These are phyloP conservation scores for Drepana arcuata DNA, from an alignment of 1,140 invertebrate genomes.

Conservation along the genomic window DNA sequence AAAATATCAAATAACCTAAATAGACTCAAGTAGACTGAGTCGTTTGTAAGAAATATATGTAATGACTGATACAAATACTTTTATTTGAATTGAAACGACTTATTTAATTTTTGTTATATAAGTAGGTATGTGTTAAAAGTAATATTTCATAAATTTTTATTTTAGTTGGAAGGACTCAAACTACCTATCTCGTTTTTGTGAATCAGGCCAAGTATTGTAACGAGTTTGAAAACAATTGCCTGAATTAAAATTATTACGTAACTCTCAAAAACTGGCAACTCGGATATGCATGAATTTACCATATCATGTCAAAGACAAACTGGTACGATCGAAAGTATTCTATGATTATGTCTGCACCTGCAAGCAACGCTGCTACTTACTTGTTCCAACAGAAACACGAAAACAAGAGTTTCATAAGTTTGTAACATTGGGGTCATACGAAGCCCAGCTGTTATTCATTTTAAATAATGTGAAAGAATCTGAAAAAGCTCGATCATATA, in stretches of 20 bases:
- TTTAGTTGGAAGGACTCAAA: not conserved
- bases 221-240: not conserved
- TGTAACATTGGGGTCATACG: constrained; percentile 11
- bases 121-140: not conserved
- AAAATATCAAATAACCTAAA: not conserved
- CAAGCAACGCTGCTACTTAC: constrained; percentile 4
- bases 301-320: constrained; percentile 8
- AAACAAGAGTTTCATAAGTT: constrained; percentile 12
- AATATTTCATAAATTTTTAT: not conserved
- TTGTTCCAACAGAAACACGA: constrained; percentile 10
- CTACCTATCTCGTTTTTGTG: not conserved
- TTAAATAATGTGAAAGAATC: constrained; percentile 9
- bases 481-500: constrained; percentile 10
- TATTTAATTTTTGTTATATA: not conserved
- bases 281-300: constrained; percentile 12
- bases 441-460: constrained; percentile 13
- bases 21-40: not conserved
- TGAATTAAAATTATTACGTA: not conserved
- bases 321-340: constrained; percentile 8
- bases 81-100: not conserved
- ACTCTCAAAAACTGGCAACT: not conserved
- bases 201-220: not conserved
- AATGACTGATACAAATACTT: not conserved
- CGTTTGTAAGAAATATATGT: not conserved
- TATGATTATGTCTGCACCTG: constrained; percentile 8